Percentiles rank a stretch among this genome's conserved stretches.
Conservation (phyloP, 2,797 vertebrate species). For the Pterois miles region DNA sequence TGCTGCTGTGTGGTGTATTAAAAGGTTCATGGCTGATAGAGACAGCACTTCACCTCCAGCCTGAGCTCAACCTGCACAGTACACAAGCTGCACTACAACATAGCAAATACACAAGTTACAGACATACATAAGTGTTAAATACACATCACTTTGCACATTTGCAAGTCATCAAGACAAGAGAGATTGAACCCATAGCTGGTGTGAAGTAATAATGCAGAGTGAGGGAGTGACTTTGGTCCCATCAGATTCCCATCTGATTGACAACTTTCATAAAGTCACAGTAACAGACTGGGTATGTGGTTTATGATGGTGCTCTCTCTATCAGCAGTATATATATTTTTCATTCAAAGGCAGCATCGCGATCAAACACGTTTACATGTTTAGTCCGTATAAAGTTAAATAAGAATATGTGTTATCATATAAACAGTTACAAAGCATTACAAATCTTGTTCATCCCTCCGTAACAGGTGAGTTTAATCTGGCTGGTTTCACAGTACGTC, state of each 20-base stretch:
- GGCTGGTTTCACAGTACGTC: slow-evolving; percentile 11
- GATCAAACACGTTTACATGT: slow-evolving; percentile 33
- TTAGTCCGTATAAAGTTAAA: slow-evolving; percentile 12
- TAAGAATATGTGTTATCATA: background rate
- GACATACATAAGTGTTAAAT: slow-evolving; percentile 14
- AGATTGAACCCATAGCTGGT: slow-evolving; percentile 44
- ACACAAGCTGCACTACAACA: slow-evolving; percentile 31
- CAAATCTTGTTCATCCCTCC: background rate
- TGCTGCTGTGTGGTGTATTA: slow-evolving; percentile 28
- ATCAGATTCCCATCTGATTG: slow-evolving; percentile 86
- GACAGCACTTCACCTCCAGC: slow-evolving; percentile 30
- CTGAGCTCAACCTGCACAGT: slow-evolving; percentile 42
- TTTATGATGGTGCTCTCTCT: slow-evolving; percentile 18
- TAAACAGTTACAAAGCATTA: slow-evolving; percentile 23
- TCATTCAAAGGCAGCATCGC: slow-evolving; percentile 27
- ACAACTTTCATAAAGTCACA: slow-evolving; percentile 75
- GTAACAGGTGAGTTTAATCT: slow-evolving; percentile 16
- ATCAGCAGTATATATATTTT: slow-evolving; percentile 1
- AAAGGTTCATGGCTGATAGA: slow-evolving; percentile 18
- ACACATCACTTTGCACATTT: background rate
- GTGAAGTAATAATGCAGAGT: slow-evolving; percentile 17
- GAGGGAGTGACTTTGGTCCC: slow-evolving; percentile 73
- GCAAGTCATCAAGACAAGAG: slow-evolving; percentile 22
- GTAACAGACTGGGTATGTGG: background rate
- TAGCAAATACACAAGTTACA: slow-evolving; percentile 24